phyloP scores from a whole-genome alignment of 2,797 vertebrate genomes.

The Acrossocheilus wenchowensis region DNA sequence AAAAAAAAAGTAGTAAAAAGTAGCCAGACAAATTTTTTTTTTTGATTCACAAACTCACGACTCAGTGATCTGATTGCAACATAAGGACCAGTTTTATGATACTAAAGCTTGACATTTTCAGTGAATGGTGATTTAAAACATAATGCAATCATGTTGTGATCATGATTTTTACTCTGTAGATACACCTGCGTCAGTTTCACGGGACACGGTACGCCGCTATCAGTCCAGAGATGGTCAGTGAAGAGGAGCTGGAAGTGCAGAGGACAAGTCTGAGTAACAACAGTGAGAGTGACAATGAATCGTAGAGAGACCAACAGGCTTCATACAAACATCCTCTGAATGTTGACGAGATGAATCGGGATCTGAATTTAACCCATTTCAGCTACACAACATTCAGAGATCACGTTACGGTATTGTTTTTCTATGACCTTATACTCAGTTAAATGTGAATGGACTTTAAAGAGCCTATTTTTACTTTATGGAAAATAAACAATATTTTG shows the following conservation, averaged over 20 bases:
- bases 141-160: not conserved
- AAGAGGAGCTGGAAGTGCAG: conserved; percentile 92
- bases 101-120: not conserved
- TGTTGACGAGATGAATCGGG: conserved; percentile 7
- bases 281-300: conserved; percentile 75
- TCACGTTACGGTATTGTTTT: conserved; percentile 51
- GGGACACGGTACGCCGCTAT: conserved; percentile 94
- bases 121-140: not conserved
- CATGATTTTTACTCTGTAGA: conserved; percentile 77
- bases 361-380: not conserved
- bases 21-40: not conserved
- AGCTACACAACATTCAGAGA: conserved; percentile 43
- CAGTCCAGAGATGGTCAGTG: conserved; percentile 90
- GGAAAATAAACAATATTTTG: conserved; percentile 78
- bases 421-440: conserved; percentile 53
- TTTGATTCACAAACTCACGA: not conserved
- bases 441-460: conserved; percentile 58
- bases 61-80: not conserved
- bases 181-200: conserved; percentile 95
- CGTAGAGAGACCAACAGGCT: conserved; percentile 66
- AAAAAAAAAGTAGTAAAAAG: not conserved
- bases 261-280: conserved; percentile 73
- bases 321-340: conserved; percentile 22
- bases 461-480: conserved; percentile 76
- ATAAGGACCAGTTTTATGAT: not conserved